These are phyloP conservation scores for Ammodytes marinus DNA, from an alignment of 2,113 vertebrate species.

Conservation along the genomic window DNA sequence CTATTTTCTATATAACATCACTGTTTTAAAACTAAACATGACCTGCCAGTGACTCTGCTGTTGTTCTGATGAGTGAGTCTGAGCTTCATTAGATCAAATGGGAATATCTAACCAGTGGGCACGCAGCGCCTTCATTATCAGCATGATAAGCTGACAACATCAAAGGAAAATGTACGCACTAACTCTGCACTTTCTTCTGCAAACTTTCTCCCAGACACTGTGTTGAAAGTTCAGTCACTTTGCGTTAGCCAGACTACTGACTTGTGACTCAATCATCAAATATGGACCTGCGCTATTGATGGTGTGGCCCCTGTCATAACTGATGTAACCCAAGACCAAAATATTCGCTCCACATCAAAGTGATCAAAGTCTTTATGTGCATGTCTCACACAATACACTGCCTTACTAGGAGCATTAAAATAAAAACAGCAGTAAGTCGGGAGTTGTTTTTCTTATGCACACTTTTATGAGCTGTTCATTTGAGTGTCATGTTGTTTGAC, in stretches of 20 bases:
- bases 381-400: conserved; percentile 10
- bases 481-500: conserved; percentile 18
- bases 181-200: conserved; percentile 53
- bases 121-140: conserved; percentile 45
- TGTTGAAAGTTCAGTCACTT: conserved; percentile 44
- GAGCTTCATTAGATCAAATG: conserved; percentile 52
- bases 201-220: conserved; percentile 25
- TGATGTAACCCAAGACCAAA: conserved; percentile 52
- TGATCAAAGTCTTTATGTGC: conserved; percentile 62
- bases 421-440: background rate
- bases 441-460: conserved; percentile 8
- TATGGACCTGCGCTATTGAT: conserved; percentile 42
- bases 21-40: conserved; percentile 6
- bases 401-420: background rate
- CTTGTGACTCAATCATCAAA: conserved; percentile 60
- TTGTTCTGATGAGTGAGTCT: conserved; percentile 35
- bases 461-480: conserved; percentile 9
- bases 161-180: conserved; percentile 41
- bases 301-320: conserved; percentile 41
- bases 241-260: conserved; percentile 41
- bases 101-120: conserved; percentile 36
- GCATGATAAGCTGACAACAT: conserved; percentile 57
- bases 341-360: conserved; percentile 26
- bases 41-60: background rate
- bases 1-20: background rate